Evolutionary conservation across 2,113 vertebrate species (phyloP), one percentile per base, ranked within the genome.

Genomic region (Peromyscus leucopus): DNA sequence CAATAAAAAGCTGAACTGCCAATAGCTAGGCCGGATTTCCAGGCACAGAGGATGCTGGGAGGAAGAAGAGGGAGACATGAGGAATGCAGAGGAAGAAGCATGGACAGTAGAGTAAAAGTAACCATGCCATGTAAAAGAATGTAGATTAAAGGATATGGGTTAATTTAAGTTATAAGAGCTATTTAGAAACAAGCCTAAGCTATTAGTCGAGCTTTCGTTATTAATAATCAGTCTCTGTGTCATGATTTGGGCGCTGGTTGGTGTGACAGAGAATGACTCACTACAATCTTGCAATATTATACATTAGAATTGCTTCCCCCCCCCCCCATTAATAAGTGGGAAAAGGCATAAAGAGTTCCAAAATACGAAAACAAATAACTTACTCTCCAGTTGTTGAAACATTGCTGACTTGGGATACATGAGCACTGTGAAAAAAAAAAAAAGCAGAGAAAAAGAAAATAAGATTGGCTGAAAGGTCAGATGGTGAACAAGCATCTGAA

Each of bases 381-480:
- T 99, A 99, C 99, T 99, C 99, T 98, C 98, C 98, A 74, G 99
- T 98, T 97, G 99, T 98, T 76, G 99, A 99, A 96, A 98, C 98
- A 93, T 55, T 98, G 98, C 95, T 98, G 98, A 99, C 98, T 98
- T 99, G 99, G 6, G 99, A 98, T 95, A 99, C 99, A 0, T 99
- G 99, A 93, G 98, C 96, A 97, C 99, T 99, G 99, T 42, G 71
- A 59, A 98, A 98, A 96, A 42, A 42, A 42, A 42, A 42, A 42
- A 69, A 83, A 93, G 95, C 93, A 96, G 82, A 93, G 94, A 39
- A 93, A 42, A 93, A 96, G 13, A 89, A 97, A 92, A 13, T 97
- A 95, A 98, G 80, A 80, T 97, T 24, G 96, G n/a, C 93, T 67
- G 94, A 26, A 95, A 93, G n/a, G 39, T 55, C 28, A 46, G 91